A percentile compares a stretch with the other conserved stretches of the same genome.
These are phyloP conservation scores for Cebus imitator DNA, from an alignment of 2,113 vertebrate genomes.

Conservation along the genomic window DNA sequence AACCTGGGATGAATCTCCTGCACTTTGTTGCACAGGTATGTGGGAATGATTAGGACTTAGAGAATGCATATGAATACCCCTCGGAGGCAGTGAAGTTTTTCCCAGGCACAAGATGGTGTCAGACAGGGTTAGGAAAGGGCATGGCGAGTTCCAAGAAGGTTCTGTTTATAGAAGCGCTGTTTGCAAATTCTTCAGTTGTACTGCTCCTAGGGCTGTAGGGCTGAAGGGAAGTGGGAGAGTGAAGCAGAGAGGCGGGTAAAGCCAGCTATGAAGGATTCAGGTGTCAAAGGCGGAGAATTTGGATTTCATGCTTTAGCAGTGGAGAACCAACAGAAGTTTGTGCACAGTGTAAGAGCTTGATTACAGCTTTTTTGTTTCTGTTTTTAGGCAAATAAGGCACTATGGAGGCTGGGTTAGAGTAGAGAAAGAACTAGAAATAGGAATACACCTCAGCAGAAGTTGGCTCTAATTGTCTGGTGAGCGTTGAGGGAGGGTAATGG, in stretches of 20 bases:
- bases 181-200: background rate
- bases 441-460: background rate
- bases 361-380: background rate
- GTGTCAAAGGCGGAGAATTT: background rate
- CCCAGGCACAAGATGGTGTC: background rate
- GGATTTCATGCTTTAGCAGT: background rate
- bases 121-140: background rate
- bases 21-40: conserved; percentile 97
- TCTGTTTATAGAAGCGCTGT: background rate
- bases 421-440: background rate
- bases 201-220: background rate
- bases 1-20: conserved; percentile 97
- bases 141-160: background rate
- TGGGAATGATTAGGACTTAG: conserved; percentile 44
- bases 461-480: background rate
- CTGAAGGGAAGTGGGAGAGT: background rate
- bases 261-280: background rate
- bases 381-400: background rate
- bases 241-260: background rate
- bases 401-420: background rate
- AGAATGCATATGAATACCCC: background rate
- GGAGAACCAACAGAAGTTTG: background rate
- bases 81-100: background rate
- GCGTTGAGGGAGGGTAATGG: background rate
- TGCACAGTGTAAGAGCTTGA: background rate